Evolutionary conservation across 2,888 invertebrate species (phyloP), one percentile per base, ranked within the genome.

Genomic region (Meandrusa payeni): DNA sequence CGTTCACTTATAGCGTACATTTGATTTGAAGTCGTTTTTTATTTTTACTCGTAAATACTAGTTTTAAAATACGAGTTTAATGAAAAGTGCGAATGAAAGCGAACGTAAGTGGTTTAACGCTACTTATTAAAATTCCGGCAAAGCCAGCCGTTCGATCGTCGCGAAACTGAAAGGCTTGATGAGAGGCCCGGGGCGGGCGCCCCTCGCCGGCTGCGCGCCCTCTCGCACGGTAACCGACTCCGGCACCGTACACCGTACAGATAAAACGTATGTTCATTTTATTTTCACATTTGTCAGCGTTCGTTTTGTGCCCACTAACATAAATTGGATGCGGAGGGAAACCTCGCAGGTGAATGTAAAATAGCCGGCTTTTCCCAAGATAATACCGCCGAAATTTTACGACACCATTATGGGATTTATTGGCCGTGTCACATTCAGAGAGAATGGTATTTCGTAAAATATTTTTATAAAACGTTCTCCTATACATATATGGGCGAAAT

Each of bases 251-350:
- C 71, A 74, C 67, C 75, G 76, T 72, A 72, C 65, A 85, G 80
- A 85, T 85, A 85, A 83, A 85, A 85, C 82, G 81, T 83, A 79
- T 81, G 83, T 83, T 85, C 85, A 82, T 85, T 85, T 86, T 85
- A 85, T 86, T 85, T 86, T 76, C 78, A 81, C 85, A 86, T 87
- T 87, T 86, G 86, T 87, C 86, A 87, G 82, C 83, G 78, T 86
- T 86, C 86, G 83, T 85, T 86, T 83, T 85, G 85, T 85, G 80
- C 83, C 82, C 85, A 83, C 85, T 85, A 86, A 86, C 86, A 85
- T 86, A 87, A 86, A 86, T 86, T 86, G 86, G 82, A 85, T 78
- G 80, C 72, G 76, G 78, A 83, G 83, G 85, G 77, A 81, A 83
- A 78, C 81, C 81, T 78, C 83, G 76, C 81, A 83, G 83, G 83